Conservation (phyloP, 2,888 invertebrate genomes). For the Trachelus stipa region DNA sequence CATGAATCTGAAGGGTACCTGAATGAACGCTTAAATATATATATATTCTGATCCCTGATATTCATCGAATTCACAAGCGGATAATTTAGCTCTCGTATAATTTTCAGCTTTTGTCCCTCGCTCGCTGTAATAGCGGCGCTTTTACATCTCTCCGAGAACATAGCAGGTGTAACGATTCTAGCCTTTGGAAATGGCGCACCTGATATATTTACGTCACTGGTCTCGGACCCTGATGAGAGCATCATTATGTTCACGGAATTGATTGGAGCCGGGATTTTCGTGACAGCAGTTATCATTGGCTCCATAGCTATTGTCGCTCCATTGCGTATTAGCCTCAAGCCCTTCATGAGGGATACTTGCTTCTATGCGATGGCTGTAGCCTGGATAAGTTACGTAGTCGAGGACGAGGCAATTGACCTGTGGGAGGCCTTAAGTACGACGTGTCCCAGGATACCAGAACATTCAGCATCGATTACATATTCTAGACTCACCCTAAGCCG, state of each 20-base stretch:
- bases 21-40: not conserved
- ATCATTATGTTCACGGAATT: constrained; percentile 65
- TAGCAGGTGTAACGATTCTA: constrained; percentile 76
- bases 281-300: constrained; percentile 72
- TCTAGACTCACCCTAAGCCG: constrained; percentile 12
- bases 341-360: constrained; percentile 52
- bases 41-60: not conserved
- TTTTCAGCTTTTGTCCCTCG: constrained; percentile 70
- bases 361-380: constrained; percentile 65
- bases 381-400: constrained; percentile 68
- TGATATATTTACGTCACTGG: constrained; percentile 75
- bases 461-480: not conserved
- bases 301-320: constrained; percentile 70
- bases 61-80: not conserved
- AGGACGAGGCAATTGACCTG: constrained; percentile 65
- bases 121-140: constrained; percentile 67
- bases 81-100: constrained; percentile 9
- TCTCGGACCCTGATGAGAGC: constrained; percentile 65
- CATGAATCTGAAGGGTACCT: not conserved
- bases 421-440: constrained; percentile 67
- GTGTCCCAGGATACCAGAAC: not conserved
- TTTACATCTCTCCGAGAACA: constrained; percentile 68
- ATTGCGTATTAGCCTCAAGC: constrained; percentile 61
- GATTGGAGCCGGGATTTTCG: constrained; percentile 73
- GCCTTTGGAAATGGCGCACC: constrained; percentile 80